Evolutionary conservation across 2,888 invertebrate species (phyloP), one percentile per base, ranked within the genome.

Genomic region (Phania funesta): DNA sequence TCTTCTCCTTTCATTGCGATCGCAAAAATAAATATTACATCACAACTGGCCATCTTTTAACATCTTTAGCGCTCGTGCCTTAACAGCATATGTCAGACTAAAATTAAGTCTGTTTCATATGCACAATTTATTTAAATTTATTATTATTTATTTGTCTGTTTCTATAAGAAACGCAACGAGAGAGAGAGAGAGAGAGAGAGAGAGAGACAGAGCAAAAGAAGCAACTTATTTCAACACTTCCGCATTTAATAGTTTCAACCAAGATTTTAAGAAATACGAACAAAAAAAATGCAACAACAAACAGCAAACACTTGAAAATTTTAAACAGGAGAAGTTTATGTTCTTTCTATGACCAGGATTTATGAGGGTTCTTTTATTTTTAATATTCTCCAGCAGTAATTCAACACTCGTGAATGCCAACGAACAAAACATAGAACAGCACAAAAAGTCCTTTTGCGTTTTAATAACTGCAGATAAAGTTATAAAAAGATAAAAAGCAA

Each of bases 381-480:
- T 64, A 73, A 74, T 50, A 64, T 56, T 68, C 74, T 29, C 62
- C 48, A 62, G 60, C 64, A 62, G 64, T 71, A 78, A 78, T 58
- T 56, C 71, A 78, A 32, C 41, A 50, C 56, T 60, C 20, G n/a
- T 32, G 73, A 41, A 44, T 38, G 32, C 38, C 38, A 48, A 44
- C 50, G 29, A 60, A 11, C 18, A 52, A 11, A 60, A 13, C 11
- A 20, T 9, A 48, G 5, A 60, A 58, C 41, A 71, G 8, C 11
- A 18, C 22, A 64, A 56, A 78, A 64, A 74, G 74, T 77, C 77
- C 74, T 78, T 78, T n/a, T 44, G 60, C 54, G 20, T 77, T 82
- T 82, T 75, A 78, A 74, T 75, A 82, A 74, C 74, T 82, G 46
- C 58, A 68, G 64, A 74, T 82, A 78, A 82, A 78, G 68, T 78